Evolutionary conservation across 2,797 vertebrate genomes (phyloP).

Genomic region (Neosalanx taihuensis): DNA sequence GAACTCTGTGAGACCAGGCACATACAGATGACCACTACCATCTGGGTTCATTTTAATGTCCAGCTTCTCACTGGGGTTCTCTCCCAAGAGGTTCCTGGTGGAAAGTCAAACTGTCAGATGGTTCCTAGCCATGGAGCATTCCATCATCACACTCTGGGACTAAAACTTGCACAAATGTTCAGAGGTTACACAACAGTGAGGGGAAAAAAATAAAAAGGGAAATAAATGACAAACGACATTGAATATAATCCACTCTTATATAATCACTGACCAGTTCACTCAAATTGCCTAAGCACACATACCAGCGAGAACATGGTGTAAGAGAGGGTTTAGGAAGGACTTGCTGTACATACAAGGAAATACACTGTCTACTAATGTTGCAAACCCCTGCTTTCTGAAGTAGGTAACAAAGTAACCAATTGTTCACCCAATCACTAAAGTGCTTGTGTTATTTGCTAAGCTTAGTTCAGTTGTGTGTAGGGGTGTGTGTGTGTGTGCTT

Average conservation of each 20-base stretch:
- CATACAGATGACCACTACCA: constrained; percentile 90
- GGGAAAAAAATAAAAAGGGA: not conserved
- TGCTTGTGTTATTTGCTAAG: too few relatives aligned
- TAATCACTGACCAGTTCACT: constrained; percentile 12
- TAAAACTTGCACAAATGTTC: constrained; percentile 29
- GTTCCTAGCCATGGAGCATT: not conserved
- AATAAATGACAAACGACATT: constrained; percentile 17
- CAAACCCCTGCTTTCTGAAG: not conserved
- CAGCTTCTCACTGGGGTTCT: constrained; percentile 85
- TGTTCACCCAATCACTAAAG: not conserved
- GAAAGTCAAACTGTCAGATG: not conserved
- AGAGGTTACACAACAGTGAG: constrained; percentile 34
- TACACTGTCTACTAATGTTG: not conserved
- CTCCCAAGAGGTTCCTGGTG: constrained; percentile 86
- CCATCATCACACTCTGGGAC: not conserved
- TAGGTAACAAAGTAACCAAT: not conserved
- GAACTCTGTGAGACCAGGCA: constrained; percentile 86
- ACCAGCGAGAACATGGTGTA: not conserved
- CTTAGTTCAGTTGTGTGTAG: not conserved
- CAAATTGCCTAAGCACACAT: constrained; percentile 7
- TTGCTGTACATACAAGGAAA: constrained; percentile 17
- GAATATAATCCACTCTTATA: constrained; percentile 38
- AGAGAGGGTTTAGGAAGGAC: constrained; percentile 2
- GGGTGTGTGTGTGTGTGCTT: constrained; percentile 20
- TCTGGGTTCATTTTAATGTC: constrained; percentile 95